Conservation (phyloP, 2,797 vertebrate genomes). For the Anisognathus igniventris region DNA sequence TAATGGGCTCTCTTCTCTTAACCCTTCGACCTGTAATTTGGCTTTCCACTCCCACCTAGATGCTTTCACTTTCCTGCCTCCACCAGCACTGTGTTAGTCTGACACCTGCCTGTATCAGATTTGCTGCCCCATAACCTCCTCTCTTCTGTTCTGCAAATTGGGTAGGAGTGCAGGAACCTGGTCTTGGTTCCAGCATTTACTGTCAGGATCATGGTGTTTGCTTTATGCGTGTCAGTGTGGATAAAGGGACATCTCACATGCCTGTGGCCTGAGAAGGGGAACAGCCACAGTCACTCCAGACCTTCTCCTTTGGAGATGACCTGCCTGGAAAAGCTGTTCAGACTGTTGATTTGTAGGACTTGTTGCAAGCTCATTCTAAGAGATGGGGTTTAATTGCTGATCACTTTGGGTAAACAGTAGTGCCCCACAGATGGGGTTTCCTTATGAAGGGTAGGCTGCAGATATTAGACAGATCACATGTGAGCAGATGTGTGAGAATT, state of each 20-base stretch:
- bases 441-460: background rate
- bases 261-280: background rate
- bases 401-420: background rate
- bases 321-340: background rate
- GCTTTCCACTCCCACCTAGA: constrained; percentile 42
- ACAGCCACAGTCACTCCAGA: background rate
- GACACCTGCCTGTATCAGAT: background rate
- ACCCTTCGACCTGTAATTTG: constrained; percentile 35
- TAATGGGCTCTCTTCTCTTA: constrained; percentile 61
- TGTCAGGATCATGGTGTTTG: background rate
- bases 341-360: background rate
- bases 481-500: background rate
- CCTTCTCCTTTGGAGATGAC: background rate
- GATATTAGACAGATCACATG: background rate
- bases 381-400: background rate
- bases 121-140: background rate
- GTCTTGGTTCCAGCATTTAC: background rate
- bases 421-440: background rate
- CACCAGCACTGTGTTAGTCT: background rate
- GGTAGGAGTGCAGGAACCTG: background rate
- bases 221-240: background rate
- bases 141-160: background rate
- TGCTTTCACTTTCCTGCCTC: constrained; percentile 5
- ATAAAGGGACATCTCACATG: background rate
- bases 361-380: background rate